Conservation (phyloP, 2,113 vertebrate genomes). For the Phyllostomus hastatus region DNA sequence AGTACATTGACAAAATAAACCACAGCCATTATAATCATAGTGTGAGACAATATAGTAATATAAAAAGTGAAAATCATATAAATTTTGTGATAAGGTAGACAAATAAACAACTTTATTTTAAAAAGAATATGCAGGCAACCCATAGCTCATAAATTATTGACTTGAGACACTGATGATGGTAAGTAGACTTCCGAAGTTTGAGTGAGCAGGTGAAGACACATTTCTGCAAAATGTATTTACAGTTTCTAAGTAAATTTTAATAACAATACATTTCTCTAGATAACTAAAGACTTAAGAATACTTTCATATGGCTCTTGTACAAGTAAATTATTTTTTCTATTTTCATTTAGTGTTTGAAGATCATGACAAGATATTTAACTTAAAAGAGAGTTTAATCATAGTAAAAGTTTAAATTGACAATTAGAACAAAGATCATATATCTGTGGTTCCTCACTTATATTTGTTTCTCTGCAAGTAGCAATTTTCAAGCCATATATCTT, state of each 20-base stretch:
- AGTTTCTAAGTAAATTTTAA: background rate
- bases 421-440: background rate
- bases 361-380: background rate
- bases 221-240: background rate
- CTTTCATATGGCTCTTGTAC: background rate
- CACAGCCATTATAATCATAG: conserved; percentile 1
- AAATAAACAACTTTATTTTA: background rate
- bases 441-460: background rate
- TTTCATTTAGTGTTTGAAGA: conserved; percentile 2
- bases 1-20: conserved; percentile 8
- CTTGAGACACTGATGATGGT: background rate
- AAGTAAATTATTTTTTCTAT: background rate
- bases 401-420: conserved; percentile 20
- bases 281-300: background rate
- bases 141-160: background rate
- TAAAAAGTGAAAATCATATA: background rate
- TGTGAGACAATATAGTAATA: background rate
- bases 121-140: background rate
- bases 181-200: background rate
- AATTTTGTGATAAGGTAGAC: background rate
- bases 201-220: background rate
- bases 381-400: background rate
- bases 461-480: background rate
- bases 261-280: background rate
- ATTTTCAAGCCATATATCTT: conserved; percentile 38